A percentile compares a stretch with the other conserved stretches of the same genome.
These are phyloP conservation scores for Ametastegia equiseti DNA, from an alignment of 2,888 invertebrate species.

Conservation along the genomic window DNA sequence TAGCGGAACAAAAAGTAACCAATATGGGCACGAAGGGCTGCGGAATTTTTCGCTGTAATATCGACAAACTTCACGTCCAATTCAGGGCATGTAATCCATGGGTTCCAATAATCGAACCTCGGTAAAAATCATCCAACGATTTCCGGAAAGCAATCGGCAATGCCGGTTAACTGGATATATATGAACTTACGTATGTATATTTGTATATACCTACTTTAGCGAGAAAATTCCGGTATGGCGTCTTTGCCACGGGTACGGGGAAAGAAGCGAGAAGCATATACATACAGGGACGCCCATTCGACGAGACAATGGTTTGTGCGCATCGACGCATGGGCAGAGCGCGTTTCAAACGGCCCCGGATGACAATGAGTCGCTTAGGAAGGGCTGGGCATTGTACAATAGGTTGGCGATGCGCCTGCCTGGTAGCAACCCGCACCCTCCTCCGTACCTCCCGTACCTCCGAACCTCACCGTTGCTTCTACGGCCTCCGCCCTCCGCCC, in stretches of 20 bases:
- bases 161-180: too few relatives aligned
- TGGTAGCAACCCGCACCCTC: slow-evolving; percentile 65
- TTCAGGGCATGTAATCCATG: too few relatives aligned
- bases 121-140: background rate
- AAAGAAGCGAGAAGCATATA: slow-evolving; percentile 42
- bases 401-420: slow-evolving; percentile 74
- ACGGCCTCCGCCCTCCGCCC: slow-evolving; percentile 59
- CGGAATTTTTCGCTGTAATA: background rate
- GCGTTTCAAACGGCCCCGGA: slow-evolving; percentile 59
- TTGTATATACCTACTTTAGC: background rate
- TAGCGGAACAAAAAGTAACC: background rate
- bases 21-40: background rate
- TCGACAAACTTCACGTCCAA: background rate
- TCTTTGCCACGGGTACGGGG: slow-evolving; percentile 56
- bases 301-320: slow-evolving; percentile 72
- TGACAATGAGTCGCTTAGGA: slow-evolving; percentile 73
- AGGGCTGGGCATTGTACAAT: slow-evolving; percentile 72
- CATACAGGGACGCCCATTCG: slow-evolving; percentile 66
- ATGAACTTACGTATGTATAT: too few relatives aligned
- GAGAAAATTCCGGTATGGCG: slow-evolving; percentile 27
- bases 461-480: slow-evolving; percentile 54
- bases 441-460: slow-evolving; percentile 43
- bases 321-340: slow-evolving; percentile 74
- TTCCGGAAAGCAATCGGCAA: background rate
- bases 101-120: background rate